phyloP scores from a whole-genome alignment of 2,888 invertebrate species.

The Xylota segnis region DNA sequence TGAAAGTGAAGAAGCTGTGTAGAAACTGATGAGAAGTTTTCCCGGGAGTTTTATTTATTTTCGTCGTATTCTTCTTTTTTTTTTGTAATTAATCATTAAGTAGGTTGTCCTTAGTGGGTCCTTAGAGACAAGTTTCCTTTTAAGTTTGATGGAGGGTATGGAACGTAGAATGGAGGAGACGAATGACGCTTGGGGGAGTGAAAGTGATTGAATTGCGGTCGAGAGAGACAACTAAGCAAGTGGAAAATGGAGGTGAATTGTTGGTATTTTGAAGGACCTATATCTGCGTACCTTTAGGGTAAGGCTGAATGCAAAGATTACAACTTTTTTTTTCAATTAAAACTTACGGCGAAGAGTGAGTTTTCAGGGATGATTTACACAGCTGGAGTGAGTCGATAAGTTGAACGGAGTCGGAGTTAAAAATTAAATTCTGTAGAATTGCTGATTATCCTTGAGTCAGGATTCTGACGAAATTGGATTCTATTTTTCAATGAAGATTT shows the following conservation, averaged over 20 bases:
- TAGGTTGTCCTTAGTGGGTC: conserved; percentile 57
- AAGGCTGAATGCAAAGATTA: not conserved
- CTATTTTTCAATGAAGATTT: no score
- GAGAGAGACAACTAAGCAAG: conserved; percentile 9
- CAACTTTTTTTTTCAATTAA: not conserved
- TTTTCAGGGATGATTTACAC: no score
- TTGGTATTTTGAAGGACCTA: not conserved
- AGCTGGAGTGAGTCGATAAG: no score
- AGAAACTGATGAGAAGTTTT: conserved; percentile 48
- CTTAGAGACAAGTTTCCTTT: conserved; percentile 51
- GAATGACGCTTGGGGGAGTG: conserved; percentile 7
- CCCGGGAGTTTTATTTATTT: conserved; percentile 32
- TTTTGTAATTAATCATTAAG: conserved; percentile 70
- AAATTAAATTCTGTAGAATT: no score
- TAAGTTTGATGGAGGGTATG: conserved; percentile 55
- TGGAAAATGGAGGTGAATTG: not conserved
- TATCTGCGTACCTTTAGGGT: not conserved
- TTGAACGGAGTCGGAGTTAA: no score
- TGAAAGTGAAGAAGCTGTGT: conserved; percentile 36
- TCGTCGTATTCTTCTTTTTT: conserved; percentile 19
- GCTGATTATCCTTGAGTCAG: no score
- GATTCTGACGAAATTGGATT: no score
- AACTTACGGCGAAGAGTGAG: not conserved
- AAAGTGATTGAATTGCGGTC: conserved; percentile 47
- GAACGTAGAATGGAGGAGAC: conserved; percentile 32